These are phyloP conservation scores for Menidia menidia DNA, from an alignment of 2,797 vertebrate species.

Conservation along the genomic window DNA sequence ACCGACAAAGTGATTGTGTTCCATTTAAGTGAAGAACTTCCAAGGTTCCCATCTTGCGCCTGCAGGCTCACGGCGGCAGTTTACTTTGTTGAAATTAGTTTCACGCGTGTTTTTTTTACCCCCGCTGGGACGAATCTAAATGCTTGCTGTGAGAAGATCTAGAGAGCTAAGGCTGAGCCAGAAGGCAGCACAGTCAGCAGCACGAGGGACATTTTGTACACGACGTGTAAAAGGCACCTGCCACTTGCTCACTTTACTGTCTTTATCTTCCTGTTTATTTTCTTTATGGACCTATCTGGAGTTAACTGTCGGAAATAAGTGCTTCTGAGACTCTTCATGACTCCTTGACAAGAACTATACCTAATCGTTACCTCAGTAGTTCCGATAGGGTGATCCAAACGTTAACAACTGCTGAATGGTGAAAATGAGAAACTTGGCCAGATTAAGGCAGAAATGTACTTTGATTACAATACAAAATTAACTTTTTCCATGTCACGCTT, in stretches of 20 bases:
- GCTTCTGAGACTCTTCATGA: not conserved
- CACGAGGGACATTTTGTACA: not conserved
- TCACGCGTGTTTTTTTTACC: not conserved
- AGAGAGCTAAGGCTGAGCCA: conserved; percentile 20
- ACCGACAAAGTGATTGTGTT: not conserved
- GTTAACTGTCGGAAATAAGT: conserved; percentile 3
- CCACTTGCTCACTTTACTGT: not conserved
- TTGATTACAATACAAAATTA: too few species aligned
- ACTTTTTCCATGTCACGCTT: too few species aligned
- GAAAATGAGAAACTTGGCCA: not conserved
- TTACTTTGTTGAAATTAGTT: conserved; percentile 5
- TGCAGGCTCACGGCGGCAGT: not conserved
- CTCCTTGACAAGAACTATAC: not conserved
- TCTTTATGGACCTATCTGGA: not conserved
- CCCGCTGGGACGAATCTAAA: conserved; percentile 16
- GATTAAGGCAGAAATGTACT: not conserved
- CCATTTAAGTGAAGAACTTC: not conserved
- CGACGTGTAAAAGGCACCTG: conserved; percentile 4
- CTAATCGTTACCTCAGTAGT: not conserved
- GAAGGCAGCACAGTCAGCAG: conserved; percentile 10
- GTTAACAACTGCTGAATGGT: not conserved
- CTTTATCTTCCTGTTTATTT: not conserved
- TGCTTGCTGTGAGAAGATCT: not conserved
- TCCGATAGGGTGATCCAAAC: not conserved
- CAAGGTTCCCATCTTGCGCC: not conserved